Conservation (phyloP, 2,797 vertebrate species). For the Acanthiza pusilla region DNA sequence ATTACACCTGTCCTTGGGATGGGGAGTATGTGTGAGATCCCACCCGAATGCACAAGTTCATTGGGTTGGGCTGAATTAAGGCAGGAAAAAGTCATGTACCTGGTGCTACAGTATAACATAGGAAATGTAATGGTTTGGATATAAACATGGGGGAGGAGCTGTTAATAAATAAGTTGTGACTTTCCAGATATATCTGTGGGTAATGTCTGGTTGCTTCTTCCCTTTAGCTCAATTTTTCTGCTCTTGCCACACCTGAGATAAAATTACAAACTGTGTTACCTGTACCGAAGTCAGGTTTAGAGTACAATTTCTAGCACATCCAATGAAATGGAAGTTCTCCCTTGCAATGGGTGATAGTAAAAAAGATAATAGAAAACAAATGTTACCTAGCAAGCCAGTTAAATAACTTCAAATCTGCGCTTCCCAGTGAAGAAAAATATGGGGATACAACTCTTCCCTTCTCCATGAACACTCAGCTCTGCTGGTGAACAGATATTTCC, state of each 20-base stretch:
- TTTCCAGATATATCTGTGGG: not conserved
- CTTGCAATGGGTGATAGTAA: not conserved
- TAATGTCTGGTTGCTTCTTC: not conserved
- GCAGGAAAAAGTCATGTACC: not conserved
- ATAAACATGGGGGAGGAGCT: not conserved
- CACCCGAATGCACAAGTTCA: not conserved
- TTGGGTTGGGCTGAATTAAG: not conserved
- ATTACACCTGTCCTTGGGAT: rapidly evolving
- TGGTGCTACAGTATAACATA: not conserved
- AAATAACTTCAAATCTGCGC: slow-evolving; percentile 23
- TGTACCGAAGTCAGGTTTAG: not conserved
- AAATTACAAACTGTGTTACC: not conserved
- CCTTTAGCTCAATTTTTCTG: not conserved
- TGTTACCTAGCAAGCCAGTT: not conserved
- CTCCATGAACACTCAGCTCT: not conserved
- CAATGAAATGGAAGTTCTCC: not conserved
- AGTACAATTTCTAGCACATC: slow-evolving; percentile 4
- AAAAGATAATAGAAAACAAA: not conserved
- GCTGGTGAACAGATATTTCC: not conserved
- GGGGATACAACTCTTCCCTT: not conserved
- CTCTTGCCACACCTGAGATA: not conserved
- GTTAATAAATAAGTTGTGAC: not conserved
- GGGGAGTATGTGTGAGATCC: rapidly evolving
- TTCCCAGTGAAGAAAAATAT: not conserved
- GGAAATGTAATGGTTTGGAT: not conserved